A percentile compares a stretch with the other conserved stretches of the same genome.
Evolutionary conservation across 2,888 invertebrate species (phyloP).

Genomic region (Sericinus montela): DNA sequence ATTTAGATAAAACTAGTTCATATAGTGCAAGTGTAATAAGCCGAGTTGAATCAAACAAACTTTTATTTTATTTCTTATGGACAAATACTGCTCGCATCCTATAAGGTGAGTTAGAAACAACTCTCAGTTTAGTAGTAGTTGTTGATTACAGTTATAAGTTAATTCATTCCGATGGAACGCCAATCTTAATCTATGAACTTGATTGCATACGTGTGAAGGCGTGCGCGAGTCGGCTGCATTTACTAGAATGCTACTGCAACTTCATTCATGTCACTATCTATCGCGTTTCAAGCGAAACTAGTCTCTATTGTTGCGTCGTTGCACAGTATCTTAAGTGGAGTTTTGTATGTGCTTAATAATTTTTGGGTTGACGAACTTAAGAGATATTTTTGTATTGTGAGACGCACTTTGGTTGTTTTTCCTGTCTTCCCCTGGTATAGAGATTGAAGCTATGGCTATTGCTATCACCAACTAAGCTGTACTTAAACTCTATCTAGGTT

Average conservation of each 20-base stretch:
- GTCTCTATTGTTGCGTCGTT: conserved; percentile 24
- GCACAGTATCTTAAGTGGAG: conserved; percentile 31
- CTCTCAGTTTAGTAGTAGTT: conserved; percentile 32
- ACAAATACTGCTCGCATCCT: conserved; percentile 47
- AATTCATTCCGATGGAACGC: conserved; percentile 50
- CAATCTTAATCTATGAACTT: conserved; percentile 78
- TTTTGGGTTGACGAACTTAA: conserved; percentile 64
- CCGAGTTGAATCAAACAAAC: conserved; percentile 28
- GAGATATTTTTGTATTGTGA: conserved; percentile 47
- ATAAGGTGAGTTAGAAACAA: conserved; percentile 46
- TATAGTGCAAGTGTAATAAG: conserved; percentile 52
- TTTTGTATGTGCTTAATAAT: conserved; percentile 37
- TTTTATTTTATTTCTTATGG: conserved; percentile 47
- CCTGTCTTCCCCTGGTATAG: conserved; percentile 31
- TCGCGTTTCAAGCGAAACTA: conserved; percentile 36
- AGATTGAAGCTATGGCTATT: not conserved
- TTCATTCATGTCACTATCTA: conserved; percentile 43
- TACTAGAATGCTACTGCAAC: conserved; percentile 52
- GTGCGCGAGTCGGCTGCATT: conserved; percentile 51
- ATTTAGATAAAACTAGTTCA: conserved; percentile 48
- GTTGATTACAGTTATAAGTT: conserved; percentile 31
- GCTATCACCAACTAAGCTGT: not conserved
- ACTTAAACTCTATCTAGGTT: conserved; percentile 6
- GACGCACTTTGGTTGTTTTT: conserved; percentile 35
- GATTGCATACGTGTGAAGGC: conserved; percentile 63